phyloP scores from a whole-genome alignment of 2,888 invertebrate genomes.

The Apamea monoglypha region DNA sequence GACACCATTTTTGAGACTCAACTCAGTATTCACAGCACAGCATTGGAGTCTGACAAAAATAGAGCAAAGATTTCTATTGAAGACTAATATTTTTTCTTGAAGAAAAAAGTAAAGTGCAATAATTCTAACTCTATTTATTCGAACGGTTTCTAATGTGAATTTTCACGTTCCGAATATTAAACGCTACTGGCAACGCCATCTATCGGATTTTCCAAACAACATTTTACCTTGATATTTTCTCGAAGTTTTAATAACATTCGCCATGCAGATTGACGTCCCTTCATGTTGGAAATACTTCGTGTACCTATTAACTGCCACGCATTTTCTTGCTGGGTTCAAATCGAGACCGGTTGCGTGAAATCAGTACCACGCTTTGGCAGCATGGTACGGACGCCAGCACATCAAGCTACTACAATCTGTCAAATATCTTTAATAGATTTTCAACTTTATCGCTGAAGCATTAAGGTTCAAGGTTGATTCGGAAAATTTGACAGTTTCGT shows the following conservation, averaged over 20 bases:
- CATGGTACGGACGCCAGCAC: not conserved
- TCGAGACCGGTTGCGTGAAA: too few relatives aligned
- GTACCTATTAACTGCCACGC: not conserved
- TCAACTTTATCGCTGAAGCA: too few relatives aligned
- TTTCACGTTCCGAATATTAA: not conserved
- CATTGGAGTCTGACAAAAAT: not conserved
- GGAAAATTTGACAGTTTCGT: too few relatives aligned
- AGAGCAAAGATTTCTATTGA: not conserved
- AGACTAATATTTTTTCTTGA: not conserved
- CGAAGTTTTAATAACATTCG: not conserved
- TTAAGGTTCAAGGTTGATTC: too few relatives aligned
- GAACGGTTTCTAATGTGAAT: not conserved
- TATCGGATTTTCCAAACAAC: constrained; percentile 16
- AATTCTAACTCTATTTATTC: not conserved
- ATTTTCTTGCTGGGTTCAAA: not conserved
- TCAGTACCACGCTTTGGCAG: not conserved
- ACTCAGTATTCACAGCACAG: not conserved
- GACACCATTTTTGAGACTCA: not conserved
- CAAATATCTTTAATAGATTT: too few relatives aligned
- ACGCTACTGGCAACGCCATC: constrained; percentile 47
- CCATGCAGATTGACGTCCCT: not conserved
- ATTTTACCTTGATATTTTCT: constrained; percentile 30
- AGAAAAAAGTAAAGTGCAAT: not conserved
- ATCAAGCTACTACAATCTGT: too few relatives aligned
- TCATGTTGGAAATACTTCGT: not conserved